Evolutionary conservation across 2,113 vertebrate genomes (phyloP), one percentile per base, ranked within the genome.

Genomic region (Scomber japonicus): DNA sequence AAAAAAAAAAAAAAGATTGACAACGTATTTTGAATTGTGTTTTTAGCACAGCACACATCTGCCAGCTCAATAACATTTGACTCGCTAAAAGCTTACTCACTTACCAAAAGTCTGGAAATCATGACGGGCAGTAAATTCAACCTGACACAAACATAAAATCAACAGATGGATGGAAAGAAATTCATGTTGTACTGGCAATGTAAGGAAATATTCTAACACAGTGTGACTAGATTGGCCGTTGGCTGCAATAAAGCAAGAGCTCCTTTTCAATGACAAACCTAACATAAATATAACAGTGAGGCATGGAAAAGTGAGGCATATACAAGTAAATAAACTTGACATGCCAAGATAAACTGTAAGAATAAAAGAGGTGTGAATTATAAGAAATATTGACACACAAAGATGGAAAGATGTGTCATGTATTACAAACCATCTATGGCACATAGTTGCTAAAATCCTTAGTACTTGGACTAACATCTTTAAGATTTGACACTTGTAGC

Each of bases 21-120:
- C 0, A 53, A 62, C 17, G 27, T 19, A 3, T 68, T 51, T 73
- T 30, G 21, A 54, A 50, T 57, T 63, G 17, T 15, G 3, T 45
- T 68, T 78, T 54, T 45, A 45, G n/a, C 65, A 46, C 24, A 31
- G 27, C 51, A 21, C 11, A 82, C 31, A 55, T 75, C 70, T 79
- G 60, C 19, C 70, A 46, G 31, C 35, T 78, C 35, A 54, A 45
- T n/a, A 66, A 66, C 63, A 17, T 50, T 31, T 61, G n/a, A 71
- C 61, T 61, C 51, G 6, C 35, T 83, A 14, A 71, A 71, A 73
- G 54, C 31, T 48, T 46, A 16, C 54, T 66, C 30, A 49, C 49
- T 49, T 50, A 3, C 61, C 7, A 35, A 51, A 27, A 30, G 3
- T 45, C 16, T 31, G 0, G 51, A 57, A 59, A 64, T 54, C n/a